A percentile compares a stretch with the other conserved stretches of the same genome.
Evolutionary conservation across 2,888 invertebrate genomes (phyloP).

Genomic region (Balanococcus diminutus): DNA sequence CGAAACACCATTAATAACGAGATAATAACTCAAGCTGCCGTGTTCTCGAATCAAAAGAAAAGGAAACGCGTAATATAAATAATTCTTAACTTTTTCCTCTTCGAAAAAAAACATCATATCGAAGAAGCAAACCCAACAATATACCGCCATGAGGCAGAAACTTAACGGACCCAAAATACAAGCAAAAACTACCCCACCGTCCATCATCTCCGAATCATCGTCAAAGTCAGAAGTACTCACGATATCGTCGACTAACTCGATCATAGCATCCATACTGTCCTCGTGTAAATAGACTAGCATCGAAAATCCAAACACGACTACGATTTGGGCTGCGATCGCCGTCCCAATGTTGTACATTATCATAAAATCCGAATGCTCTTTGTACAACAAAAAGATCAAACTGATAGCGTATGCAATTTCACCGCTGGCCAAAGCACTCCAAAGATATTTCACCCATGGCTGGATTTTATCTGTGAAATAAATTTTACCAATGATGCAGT

Average conservation of each 20-base stretch:
- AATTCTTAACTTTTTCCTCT: background rate
- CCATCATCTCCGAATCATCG: background rate
- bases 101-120: background rate
- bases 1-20: background rate
- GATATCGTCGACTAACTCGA: background rate
- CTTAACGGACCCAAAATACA: background rate
- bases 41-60: background rate
- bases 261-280: background rate
- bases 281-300: background rate
- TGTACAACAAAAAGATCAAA: background rate
- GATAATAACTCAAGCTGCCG: background rate
- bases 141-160: background rate
- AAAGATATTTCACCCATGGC: background rate
- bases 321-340: background rate
- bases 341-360: background rate
- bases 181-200: background rate
- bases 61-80: background rate
- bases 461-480: background rate
- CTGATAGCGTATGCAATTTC: background rate
- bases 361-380: background rate
- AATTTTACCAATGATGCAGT: background rate
- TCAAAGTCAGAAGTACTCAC: background rate
- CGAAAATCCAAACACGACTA: background rate
- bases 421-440: background rate
- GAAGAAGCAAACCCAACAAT: background rate